Base-by-base conservation (phyloP, 2,113 vertebrate species). In the Tympanuchus pallidicinctus region DNA sequence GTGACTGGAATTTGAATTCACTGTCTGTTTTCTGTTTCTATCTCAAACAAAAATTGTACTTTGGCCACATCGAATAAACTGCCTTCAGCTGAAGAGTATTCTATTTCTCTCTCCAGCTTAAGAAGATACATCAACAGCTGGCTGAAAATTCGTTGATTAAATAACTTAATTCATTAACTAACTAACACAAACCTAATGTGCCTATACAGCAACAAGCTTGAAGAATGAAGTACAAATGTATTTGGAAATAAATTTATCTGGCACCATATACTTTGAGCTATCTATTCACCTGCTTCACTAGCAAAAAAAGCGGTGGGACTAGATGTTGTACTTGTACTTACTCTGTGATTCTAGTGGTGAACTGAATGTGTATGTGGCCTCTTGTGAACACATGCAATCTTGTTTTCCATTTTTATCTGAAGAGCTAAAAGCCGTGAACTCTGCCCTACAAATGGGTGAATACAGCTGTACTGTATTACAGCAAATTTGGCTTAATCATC, bases 391-490 rank as follows among this genome's bases (percentile, higher is more conserved):
- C 63, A 76, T 34, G 42, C 22, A 64, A 14, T 5, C n/a, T 28
- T 34, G 19, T 10, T 64, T 71, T 91, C 69, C 59, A 10, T 4
- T 93, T 91, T 75, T 20, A 65, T 64, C n/a, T 18, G 8, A 30
- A 59, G 14, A 73, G 21, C 67, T 52, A 83, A 72, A 70, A 91
- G 63, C 22, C 69, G 74, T 90, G 79, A 92, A 90, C 76, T 89
- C 72, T 92, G 60, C 34, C 65, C 50, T 81, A 81, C 57, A 94
- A 92, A 94, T 65, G 56, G 76, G 69, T 81, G 79, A 91, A 88
- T 89, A 72, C 85, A 94, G 79, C 79, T 95, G 91, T 61, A 60
- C 30, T 38, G 6, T 72, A 94, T 95, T 94, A 95, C 34, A 69
- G 61, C 12, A 69, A 91, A 92, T 88, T 69, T 86, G 69, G 82